These are phyloP conservation scores for Chelonia mydas DNA, from an alignment of 2,797 vertebrate species.

Conservation along the genomic window DNA sequence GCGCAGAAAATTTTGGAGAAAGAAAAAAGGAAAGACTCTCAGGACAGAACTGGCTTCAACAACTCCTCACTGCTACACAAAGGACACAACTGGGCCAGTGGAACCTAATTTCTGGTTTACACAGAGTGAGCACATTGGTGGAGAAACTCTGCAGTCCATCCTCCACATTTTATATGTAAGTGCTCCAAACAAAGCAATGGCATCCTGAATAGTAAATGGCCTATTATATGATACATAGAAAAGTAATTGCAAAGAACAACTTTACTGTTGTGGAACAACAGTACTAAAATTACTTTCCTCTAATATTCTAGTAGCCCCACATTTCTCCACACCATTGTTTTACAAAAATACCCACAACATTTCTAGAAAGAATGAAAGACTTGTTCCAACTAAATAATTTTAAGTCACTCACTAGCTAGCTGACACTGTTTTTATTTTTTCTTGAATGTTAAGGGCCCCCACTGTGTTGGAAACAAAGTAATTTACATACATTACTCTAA, in stretches of 20 bases:
- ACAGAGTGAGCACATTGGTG: rapidly evolving
- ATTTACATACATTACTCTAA: background rate
- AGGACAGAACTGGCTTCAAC: background rate
- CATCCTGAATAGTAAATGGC: rapidly evolving
- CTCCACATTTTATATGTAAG: background rate
- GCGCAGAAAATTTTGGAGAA: background rate
- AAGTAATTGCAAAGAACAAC: background rate
- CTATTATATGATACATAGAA: rapidly evolving
- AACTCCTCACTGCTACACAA: background rate
- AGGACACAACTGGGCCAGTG: background rate
- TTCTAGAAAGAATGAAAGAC: background rate
- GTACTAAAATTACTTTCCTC: background rate
- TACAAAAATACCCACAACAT: rapidly evolving
- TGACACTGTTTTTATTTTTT: background rate
- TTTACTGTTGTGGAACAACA: background rate
- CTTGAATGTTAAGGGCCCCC: background rate
- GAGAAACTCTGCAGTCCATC: background rate
- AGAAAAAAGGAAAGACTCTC: background rate
- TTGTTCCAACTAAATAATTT: background rate
- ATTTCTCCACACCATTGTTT: background rate
- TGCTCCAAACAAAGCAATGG: background rate
- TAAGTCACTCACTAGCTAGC: background rate
- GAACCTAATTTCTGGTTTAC: rapidly evolving
- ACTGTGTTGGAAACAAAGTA: background rate
- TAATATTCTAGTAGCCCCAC: background rate